These are phyloP conservation scores for Hypotaenidia okinawae DNA, from an alignment of 2,797 vertebrate species.

Conservation along the genomic window DNA sequence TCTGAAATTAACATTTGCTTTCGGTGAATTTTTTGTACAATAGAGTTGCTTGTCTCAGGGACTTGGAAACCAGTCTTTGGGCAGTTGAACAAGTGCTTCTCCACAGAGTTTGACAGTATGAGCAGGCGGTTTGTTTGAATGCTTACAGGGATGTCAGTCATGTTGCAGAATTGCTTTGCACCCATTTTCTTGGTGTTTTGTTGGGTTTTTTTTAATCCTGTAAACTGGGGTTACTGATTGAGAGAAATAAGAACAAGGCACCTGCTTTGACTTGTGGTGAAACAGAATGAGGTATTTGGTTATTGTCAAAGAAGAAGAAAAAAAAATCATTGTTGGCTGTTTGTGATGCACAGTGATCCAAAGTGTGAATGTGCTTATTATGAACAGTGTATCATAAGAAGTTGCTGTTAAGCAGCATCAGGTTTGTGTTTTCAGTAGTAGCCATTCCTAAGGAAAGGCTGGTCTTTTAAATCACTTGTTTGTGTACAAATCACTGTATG, in stretches of 20 bases:
- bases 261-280: background rate
- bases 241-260: background rate
- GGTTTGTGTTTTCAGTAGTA: background rate
- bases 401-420: background rate
- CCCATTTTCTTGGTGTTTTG: background rate
- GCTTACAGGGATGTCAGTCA: accelerated
- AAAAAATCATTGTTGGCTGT: background rate
- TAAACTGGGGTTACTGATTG: background rate
- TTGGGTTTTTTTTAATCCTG: background rate
- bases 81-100: background rate
- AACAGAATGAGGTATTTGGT: background rate
- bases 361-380: background rate
- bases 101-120: accelerated
- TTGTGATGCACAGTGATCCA: background rate
- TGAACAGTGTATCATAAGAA: background rate
- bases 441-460: background rate
- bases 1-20: background rate
- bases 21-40: background rate
- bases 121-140: background rate
- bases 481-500: background rate
- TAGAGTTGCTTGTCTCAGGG: background rate
- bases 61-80: background rate
- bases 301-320: background rate
- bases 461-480: background rate
- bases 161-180: background rate